Evolutionary conservation across 2,888 invertebrate genomes (phyloP).

Genomic region (Homarus gammarus): DNA sequence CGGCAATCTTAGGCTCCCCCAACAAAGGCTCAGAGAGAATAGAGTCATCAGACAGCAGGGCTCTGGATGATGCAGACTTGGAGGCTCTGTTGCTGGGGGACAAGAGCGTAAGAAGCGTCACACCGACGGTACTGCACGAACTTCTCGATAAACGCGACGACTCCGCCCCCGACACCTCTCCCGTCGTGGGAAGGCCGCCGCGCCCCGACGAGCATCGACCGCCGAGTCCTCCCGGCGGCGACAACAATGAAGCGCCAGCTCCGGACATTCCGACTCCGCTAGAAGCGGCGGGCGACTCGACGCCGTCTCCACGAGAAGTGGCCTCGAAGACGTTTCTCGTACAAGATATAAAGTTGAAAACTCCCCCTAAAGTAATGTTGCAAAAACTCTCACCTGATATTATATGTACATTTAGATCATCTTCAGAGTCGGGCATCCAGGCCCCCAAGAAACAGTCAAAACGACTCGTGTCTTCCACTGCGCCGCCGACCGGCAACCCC

Average conservation of each 20-base stretch:
- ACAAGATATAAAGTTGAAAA: constrained; percentile 57
- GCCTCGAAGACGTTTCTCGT: not conserved
- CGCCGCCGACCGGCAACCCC: not conserved
- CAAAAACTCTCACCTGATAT: constrained; percentile 43
- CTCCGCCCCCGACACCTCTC: not conserved
- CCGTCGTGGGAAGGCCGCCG: not conserved
- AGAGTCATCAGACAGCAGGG: constrained; percentile 35
- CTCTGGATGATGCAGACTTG: constrained; percentile 54
- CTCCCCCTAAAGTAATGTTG: constrained; percentile 67
- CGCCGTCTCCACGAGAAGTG: not conserved
- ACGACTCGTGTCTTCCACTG: not conserved
- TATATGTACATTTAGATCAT: constrained; percentile 25
- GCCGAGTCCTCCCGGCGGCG: too few species aligned
- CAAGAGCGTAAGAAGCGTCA: constrained; percentile 18
- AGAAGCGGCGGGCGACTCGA: too few species aligned
- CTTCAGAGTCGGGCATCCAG: constrained; percentile 27
- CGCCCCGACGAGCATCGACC: too few species aligned
- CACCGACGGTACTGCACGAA: not conserved
- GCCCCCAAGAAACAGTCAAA: constrained; percentile 13
- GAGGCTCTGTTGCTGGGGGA: constrained; percentile 55
- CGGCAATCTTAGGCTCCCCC: constrained; percentile 69
- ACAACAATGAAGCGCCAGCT: too few species aligned
- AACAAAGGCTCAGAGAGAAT: constrained; percentile 58
- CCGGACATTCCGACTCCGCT: too few species aligned
- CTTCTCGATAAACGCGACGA: not conserved